Evolutionary conservation across 2,888 invertebrate genomes (phyloP).

Genomic region (Philonicus albiceps): DNA sequence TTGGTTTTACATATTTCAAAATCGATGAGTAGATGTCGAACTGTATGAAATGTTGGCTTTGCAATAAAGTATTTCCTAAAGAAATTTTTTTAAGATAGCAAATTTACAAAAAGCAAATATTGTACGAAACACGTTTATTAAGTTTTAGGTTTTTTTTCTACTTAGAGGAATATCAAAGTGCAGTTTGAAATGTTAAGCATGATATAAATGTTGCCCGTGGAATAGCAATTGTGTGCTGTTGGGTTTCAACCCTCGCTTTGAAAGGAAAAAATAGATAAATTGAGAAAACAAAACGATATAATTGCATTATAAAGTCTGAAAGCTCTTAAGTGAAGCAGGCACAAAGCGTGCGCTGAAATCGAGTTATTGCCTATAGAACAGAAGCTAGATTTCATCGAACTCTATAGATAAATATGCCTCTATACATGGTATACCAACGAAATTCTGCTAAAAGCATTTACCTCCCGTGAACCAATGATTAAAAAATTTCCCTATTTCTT

Average conservation of each 20-base stretch:
- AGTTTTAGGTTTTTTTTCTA: not conserved
- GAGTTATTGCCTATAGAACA: not conserved
- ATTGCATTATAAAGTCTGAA: constrained; percentile 1
- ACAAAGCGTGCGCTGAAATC: not conserved
- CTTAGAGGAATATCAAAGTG: not conserved
- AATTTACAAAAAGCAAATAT: not conserved
- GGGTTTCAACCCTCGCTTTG: not conserved
- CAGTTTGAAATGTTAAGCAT: not conserved
- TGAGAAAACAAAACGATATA: constrained; percentile 1
- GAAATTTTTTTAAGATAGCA: no score
- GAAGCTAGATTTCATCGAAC: not conserved
- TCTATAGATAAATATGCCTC: not conserved
- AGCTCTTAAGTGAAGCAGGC: not conserved
- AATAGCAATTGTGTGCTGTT: not conserved
- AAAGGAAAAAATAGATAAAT: not conserved
- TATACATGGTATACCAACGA: not conserved
- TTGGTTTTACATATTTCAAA: no score
- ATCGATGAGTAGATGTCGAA: no score
- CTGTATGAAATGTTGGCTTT: no score
- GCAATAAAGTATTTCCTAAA: no score
- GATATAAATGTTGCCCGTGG: not conserved
- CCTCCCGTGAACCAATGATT: not conserved
- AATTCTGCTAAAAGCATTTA: not conserved
- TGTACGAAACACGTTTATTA: not conserved
- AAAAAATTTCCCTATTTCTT: not conserved